Base-by-base conservation (phyloP, 1,140 invertebrate genomes). In the Heliconius himera region DNA sequence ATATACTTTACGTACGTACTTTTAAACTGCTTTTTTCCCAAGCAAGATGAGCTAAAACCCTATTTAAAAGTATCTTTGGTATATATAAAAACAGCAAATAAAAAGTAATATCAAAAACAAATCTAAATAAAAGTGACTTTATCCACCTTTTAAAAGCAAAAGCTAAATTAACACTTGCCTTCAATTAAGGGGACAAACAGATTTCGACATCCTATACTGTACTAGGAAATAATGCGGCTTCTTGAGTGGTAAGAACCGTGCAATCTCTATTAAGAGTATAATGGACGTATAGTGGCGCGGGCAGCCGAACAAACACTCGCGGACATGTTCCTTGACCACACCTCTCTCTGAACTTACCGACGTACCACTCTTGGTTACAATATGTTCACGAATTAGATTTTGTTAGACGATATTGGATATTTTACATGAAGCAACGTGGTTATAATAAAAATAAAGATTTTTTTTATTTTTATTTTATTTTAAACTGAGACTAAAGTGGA, bases 191-290 rank as follows among this genome's bases (percentile, higher is more conserved):
- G 70, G 22, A 70, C 73, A 81, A 54, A 81, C 71, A 74, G 2
- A 46, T 81, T 81, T 78, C 80, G 60, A 78, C 76, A 81, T 77
- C 56, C 72, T 54, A 54, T 81, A 81, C 72, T 26, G 36, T 81
- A 81, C 76, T 66, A 70, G 76, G 80, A 81, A 80, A 75, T 75
- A 72, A 81, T 46, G 80, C 79, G 71, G 79, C 76, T 81, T 78
- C 80, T 78, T 78, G 60, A 81, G 76, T 78, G 80, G 56, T 75
- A 70, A 74, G 56, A 81, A 75, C 80, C 80, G 80, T 81, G 80
- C 80, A 74, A 81, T 81, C 73, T 81, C 76, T 81, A 81, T 77
- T 77, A 77, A 75, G 72, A 78, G 73, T 13, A 81, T 78, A 81
- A 81, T 81, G 76, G 80, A 81, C 26, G 75, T 9, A 60, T 72